A percentile compares a stretch with the other conserved stretches of the same genome.
These are phyloP conservation scores for Pseudococcus longispinus DNA, from an alignment of 2,888 invertebrate genomes.

Conservation along the genomic window DNA sequence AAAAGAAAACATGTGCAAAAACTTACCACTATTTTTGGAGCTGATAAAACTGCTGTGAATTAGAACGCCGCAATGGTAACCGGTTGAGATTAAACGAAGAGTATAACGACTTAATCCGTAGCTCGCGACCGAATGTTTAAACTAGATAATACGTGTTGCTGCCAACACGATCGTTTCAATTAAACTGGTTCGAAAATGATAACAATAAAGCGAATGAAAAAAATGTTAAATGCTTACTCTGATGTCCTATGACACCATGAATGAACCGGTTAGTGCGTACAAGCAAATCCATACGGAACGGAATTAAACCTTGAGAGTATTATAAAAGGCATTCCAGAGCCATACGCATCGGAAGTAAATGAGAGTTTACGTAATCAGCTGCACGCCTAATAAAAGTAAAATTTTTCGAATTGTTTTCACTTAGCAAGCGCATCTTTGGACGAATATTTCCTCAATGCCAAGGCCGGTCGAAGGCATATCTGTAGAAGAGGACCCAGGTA, in stretches of 20 bases:
- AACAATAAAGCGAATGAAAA: conserved; percentile 32
- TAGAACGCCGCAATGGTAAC: neutral
- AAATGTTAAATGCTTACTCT: conserved; percentile 38
- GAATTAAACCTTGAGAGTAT: conserved; percentile 41
- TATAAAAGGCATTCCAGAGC: conserved; percentile 38
- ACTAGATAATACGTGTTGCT: conserved; percentile 42
- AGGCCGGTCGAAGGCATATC: conserved; percentile 27
- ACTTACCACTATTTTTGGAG: neutral
- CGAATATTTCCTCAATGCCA: conserved; percentile 43
- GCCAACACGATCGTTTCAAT: conserved; percentile 40
- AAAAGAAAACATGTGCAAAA: conserved; percentile 20
- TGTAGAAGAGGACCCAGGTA: neutral
- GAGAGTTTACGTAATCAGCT: conserved; percentile 45
- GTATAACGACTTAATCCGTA: conserved; percentile 51
- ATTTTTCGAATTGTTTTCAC: conserved; percentile 47
- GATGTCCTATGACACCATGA: conserved; percentile 48
- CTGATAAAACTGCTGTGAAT: neutral
- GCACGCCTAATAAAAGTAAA: conserved; percentile 32
- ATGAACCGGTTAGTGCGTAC: conserved; percentile 46
- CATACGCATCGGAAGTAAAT: conserved; percentile 50
- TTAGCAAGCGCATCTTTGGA: conserved; percentile 35
- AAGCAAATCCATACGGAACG: conserved; percentile 35
- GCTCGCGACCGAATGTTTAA: conserved; percentile 51
- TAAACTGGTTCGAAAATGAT: conserved; percentile 42
- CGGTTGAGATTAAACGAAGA: conserved; percentile 42